These are phyloP conservation scores for Epirrhoe tristata DNA, from an alignment of 2,888 invertebrate species.

Conservation along the genomic window DNA sequence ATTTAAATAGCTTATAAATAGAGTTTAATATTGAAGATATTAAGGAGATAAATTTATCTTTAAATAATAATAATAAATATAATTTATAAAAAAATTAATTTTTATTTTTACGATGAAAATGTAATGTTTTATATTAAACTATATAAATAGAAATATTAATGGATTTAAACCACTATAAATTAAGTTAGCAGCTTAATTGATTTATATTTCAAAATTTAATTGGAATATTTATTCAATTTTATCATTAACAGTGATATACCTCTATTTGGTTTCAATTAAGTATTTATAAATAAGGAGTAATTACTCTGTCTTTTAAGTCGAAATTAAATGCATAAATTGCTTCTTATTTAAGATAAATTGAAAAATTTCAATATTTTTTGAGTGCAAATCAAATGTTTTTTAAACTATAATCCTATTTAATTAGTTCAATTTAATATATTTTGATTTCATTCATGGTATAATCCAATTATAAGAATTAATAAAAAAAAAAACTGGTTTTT, in stretches of 20 bases:
- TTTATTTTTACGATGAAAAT: constrained; percentile 88
- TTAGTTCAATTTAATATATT: constrained; percentile 74
- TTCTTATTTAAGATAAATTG: constrained; percentile 84
- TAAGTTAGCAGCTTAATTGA: constrained; percentile 88
- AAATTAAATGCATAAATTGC: constrained; percentile 81
- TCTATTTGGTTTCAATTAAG: constrained; percentile 86
- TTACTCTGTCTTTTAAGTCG: constrained; percentile 76
- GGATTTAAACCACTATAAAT: constrained; percentile 80
- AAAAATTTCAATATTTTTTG: constrained; percentile 64
- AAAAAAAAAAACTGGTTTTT: constrained; percentile 74
- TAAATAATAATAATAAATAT: too few species aligned
- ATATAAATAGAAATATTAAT: constrained; percentile 86
- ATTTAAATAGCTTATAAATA: constrained; percentile 71
- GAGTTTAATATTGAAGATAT: constrained; percentile 76
- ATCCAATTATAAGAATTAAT: constrained; percentile 80
- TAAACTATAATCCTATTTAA: constrained; percentile 70
- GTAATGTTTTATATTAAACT: constrained; percentile 88
- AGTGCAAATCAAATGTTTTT: constrained; percentile 75
- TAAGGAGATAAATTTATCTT: constrained; percentile 63
- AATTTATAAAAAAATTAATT: constrained; percentile 64
- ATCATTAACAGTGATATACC: constrained; percentile 89
- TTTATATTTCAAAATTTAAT: constrained; percentile 82
- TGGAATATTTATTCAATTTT: constrained; percentile 83
- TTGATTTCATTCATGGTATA: constrained; percentile 76
- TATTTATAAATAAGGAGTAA: constrained; percentile 78